Conservation (phyloP, 2,113 vertebrate species). For the Coracopsis vasa region DNA sequence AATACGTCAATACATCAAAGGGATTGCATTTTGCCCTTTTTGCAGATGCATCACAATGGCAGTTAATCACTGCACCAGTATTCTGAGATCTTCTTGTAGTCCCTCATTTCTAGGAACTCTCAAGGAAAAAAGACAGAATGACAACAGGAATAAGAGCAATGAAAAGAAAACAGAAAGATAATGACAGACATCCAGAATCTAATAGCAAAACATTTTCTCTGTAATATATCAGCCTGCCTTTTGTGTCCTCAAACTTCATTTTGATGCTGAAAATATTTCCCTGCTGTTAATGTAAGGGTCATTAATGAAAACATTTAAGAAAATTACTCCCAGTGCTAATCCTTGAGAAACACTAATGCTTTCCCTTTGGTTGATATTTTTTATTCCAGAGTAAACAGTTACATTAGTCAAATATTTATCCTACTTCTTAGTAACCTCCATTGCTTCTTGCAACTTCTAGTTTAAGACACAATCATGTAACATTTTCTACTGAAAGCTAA, state of each 20-base stretch:
- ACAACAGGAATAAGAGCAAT: background rate
- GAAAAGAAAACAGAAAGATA: background rate
- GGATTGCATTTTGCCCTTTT: background rate
- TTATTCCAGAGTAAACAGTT: background rate
- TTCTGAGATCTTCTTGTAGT: background rate
- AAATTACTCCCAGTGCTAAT: slow-evolving; percentile 22
- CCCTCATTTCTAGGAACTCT: background rate
- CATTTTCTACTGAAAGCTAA: background rate
- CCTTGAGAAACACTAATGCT: slow-evolving; percentile 25
- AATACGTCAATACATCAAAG: background rate
- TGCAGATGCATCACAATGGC: background rate
- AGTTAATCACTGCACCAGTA: background rate
- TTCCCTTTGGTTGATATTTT: slow-evolving; percentile 6
- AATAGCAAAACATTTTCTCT: background rate
- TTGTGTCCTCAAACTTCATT: background rate
- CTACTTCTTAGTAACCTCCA: background rate
- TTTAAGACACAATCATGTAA: background rate
- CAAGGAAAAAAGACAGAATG: background rate
- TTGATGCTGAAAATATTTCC: slow-evolving; percentile 9
- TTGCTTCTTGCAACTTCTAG: background rate
- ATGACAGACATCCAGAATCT: background rate
- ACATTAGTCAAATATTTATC: background rate
- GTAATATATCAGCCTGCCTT: background rate
- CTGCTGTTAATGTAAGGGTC: slow-evolving; percentile 11
- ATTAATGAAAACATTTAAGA: slow-evolving; percentile 41